These are phyloP conservation scores for Platycheirus albimanus DNA, from an alignment of 2,888 invertebrate genomes.

Conservation along the genomic window DNA sequence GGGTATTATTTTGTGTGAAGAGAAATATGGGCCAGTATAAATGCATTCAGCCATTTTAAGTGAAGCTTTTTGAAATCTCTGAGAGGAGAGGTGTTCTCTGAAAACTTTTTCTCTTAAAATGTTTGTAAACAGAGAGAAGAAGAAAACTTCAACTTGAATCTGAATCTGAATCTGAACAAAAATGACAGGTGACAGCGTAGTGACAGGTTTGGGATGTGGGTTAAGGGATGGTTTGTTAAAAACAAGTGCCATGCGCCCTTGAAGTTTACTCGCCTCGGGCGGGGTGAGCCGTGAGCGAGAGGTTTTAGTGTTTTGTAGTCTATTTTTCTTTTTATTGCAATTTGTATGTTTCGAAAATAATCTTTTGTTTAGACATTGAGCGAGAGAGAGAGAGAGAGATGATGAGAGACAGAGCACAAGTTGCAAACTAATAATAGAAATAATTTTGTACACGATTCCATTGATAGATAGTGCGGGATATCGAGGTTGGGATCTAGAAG, in stretches of 20 bases:
- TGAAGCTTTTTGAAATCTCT: too few relatives aligned
- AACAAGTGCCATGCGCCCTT: conserved; percentile 41
- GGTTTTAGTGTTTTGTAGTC: neutral
- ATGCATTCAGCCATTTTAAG: too few relatives aligned
- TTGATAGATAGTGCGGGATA: conserved; percentile 11
- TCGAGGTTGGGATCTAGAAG: neutral
- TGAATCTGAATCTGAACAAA: neutral
- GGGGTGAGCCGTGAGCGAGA: too few relatives aligned
- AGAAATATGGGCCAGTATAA: too few relatives aligned
- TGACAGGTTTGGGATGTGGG: neutral
- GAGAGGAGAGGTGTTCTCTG: too few relatives aligned
- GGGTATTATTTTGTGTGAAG: too few relatives aligned
- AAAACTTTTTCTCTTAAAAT: conserved; percentile 3
- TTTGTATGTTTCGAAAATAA: conserved; percentile 40
- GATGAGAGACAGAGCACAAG: conserved; percentile 13
- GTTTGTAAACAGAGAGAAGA: conserved; percentile 64
- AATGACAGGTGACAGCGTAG: conserved; percentile 23
- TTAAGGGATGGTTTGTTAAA: conserved; percentile 22
- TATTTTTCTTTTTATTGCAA: conserved; percentile 22
- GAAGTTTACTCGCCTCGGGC: neutral
- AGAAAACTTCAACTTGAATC: neutral
- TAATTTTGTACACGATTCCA: conserved; percentile 37
- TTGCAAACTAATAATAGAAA: conserved; percentile 34
- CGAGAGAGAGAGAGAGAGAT: too few relatives aligned
- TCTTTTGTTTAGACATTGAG: conserved; percentile 28